phyloP scores from a whole-genome alignment of 2,888 invertebrate genomes.

The Drosophila barbarae region DNA sequence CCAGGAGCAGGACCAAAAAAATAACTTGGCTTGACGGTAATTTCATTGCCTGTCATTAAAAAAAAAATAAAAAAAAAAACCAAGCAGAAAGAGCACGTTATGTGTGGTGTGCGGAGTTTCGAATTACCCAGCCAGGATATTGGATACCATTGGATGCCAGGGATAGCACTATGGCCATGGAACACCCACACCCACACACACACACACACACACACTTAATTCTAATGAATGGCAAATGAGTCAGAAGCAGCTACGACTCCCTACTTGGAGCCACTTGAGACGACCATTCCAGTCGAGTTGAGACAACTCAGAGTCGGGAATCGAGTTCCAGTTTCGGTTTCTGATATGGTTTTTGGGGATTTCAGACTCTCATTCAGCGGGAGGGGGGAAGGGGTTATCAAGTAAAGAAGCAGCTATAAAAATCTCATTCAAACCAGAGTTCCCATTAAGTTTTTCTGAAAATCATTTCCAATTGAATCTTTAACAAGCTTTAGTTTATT shows the following conservation, averaged over 20 bases:
- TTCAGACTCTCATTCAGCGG: constrained; percentile 5
- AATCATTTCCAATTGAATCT: background rate
- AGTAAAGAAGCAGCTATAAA: constrained; percentile 1
- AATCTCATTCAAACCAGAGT: background rate
- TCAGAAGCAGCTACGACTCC: constrained; percentile 20
- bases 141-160: constrained; percentile 19
- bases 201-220: background rate
- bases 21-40: constrained; percentile 56
- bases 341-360: constrained; percentile 9
- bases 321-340: constrained; percentile 19
- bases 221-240: constrained; percentile 46
- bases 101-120: constrained; percentile 16
- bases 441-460: background rate
- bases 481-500: background rate
- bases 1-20: constrained; percentile 12
- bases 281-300: constrained; percentile 51
- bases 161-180: constrained; percentile 1
- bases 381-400: background rate
- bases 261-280: constrained; percentile 18
- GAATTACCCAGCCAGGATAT: constrained; percentile 27
- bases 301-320: constrained; percentile 38
- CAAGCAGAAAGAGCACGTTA: background rate
- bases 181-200: constrained; percentile 13
- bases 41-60: constrained; percentile 68
- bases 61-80: constrained; percentile 28